Base-by-base conservation (phyloP, 2,888 invertebrate species). In the Melinaea menophilus region DNA sequence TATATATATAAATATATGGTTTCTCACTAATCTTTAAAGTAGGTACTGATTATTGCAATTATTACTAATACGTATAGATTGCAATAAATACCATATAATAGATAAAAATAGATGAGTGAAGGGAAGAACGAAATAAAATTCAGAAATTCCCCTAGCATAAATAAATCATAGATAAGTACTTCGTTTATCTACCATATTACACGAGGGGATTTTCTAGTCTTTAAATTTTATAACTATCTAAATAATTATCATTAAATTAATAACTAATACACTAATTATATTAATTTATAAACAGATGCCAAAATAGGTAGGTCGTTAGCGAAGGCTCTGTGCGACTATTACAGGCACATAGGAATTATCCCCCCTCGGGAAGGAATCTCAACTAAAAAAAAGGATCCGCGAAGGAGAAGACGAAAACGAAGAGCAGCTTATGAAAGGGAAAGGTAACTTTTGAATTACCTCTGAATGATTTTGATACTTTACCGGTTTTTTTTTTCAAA, bases 281-380 rank as follows among this genome's bases (percentile, higher is more conserved):
- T 11, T 59, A 34, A 59, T 12, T 11, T 34, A n/a, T n/a, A 62
- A 34, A 62, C 58, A 88, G 88, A 88, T 76, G 69, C 75, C 1
- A 87, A 84, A 77, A 84, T 88, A 75, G 87, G 88, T 5, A 77
- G 84, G 66, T 87, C 92, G 70, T 75, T 92, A 77, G 92, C 85
- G 71, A 92, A 92, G 82, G 88, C 91, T 66, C 81, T 92, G 69
- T 92, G 92, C 73, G 92, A 92, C 79, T 92, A 92, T 79, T 92
- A 92, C 79, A 85, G 92, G 65, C 92, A 92, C 75, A 84, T 92
- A 70, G 89, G 91, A 65, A 88, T 92, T 72, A 90, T 92, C 71
- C 91, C 92, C 60, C 91, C 91, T 66, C 88, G 85, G 7, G 72
- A 81, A 11, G 78, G 85, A 51, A 75, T 78, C 56, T 75, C 81